phyloP scores from a whole-genome alignment of 2,888 invertebrate genomes.

The Lasioglossum marginatum region DNA sequence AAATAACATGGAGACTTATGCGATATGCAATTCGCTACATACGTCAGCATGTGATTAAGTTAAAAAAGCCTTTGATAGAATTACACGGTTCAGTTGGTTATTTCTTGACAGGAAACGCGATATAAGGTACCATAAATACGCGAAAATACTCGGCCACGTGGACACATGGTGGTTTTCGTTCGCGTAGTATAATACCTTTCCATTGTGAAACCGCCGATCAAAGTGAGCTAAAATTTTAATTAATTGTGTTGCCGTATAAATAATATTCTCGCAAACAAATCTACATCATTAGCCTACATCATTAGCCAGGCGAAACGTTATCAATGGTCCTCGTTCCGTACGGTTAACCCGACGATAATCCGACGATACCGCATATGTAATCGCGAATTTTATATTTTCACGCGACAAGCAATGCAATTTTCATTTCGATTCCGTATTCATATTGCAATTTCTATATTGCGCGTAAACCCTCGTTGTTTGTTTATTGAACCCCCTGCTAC shows the following conservation, averaged over 20 bases:
- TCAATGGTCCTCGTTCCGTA: neutral
- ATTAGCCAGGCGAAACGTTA: conserved; percentile 23
- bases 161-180: conserved; percentile 29
- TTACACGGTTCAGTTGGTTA: conserved; percentile 4
- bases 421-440: conserved; percentile 6
- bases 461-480: neutral
- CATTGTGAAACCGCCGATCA: conserved; percentile 23
- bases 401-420: neutral
- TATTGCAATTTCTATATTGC: neutral
- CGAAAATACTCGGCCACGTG: conserved; percentile 22
- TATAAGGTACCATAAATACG: conserved; percentile 23
- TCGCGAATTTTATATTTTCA: neutral
- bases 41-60: neutral
- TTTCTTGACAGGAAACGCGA: conserved; percentile 4
- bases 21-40: neutral
- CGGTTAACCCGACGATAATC: neutral
- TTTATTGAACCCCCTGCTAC: neutral
- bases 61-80: conserved; percentile 4
- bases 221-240: conserved; percentile 26
- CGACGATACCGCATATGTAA: neutral
- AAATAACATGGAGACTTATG: neutral
- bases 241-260: conserved; percentile 29
- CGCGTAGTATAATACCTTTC: neutral
- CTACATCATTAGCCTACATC: conserved; percentile 20
- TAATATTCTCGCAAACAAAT: conserved; percentile 20